Base-by-base conservation (phyloP, 2,797 vertebrate species). In the Threskiornis aethiopicus region DNA sequence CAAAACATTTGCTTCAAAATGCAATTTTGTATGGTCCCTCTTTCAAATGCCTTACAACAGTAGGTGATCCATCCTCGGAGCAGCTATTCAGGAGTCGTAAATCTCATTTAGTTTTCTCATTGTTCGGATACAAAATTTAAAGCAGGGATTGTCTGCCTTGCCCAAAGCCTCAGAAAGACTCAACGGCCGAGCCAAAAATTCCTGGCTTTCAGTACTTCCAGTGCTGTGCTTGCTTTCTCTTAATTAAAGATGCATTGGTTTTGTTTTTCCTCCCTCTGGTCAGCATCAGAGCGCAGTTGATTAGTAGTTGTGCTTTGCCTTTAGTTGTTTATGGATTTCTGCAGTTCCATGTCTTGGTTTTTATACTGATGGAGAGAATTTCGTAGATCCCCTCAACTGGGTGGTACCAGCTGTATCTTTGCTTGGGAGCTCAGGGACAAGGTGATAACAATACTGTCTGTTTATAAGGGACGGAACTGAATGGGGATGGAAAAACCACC, bases 11-110 rank as follows among this genome's bases (percentile, higher is more conserved):
- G 28, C 77, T 77, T 90, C 85, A 35, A 78, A 94, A 69, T 35
- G n/a, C 73, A 29, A 9, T 95, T 91, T 82, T 76, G 13, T 54
- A n/a, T 37, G 58, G 77, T 62, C 35, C 16, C 18, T 79, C 28
- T 86, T 92, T 73, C 55, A 62, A 84, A 47, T 12, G 55, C 64
- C 20, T 81, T 49, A 4, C 26, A 67, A 35, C n/a, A 47, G 52
- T 21, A 72, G 55, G 58, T 91, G 88, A 95, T 87, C 77, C 58
- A 64, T 54, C 70, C 75, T 90, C 70, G 42, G 21, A 71, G 75
- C 71, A 58, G 75, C 67, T 87, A 41, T 64, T 70, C 24, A 28
- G 62, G 62, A 86, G 35, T 42, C 1, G 3, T 0, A 73, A 70
- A 87, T 78, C 31, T 84, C 31, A n/a, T n/a, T 59, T 39, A 57